Evolutionary conservation across 2,888 invertebrate genomes (phyloP), one percentile per base, ranked within the genome.

Genomic region (Teleogryllus oceanicus): DNA sequence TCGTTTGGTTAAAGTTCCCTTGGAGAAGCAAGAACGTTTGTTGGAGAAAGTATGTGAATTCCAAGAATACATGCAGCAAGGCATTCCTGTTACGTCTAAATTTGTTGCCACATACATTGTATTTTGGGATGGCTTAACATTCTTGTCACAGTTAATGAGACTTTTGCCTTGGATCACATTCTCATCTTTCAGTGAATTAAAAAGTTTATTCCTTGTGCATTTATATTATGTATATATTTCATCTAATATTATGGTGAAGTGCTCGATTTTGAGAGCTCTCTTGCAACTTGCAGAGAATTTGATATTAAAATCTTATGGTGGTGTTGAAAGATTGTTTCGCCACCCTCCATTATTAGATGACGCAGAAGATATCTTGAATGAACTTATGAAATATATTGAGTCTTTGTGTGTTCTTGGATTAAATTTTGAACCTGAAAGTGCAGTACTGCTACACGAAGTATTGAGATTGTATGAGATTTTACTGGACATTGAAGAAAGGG

Each of bases 311-410:
- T 18, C 62, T 5, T 18, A 18, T 5, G 4, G 16, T 18, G 62
- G 12, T n/a, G n/a, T 18, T 5, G n/a, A 62, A 13, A 13, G n/a
- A 8, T 16, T 62, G n/a, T 62, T 62, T 12, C n/a, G 4, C 16
- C n/a, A 62, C 5, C n/a, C 62, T 18, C 62, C 62, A 1, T 18
- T 18, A 16, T 4, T n/a, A 62, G 62, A n/a, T n/a, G n/a, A n/a
- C n/a, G n/a, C n/a, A n/a, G n/a, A n/a, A n/a, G n/a, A 62, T n/a
- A 62, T 62, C 62, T 62, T 62, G 62, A 62, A 62, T 18, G n/a
- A 62, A 62, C 16, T 62, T 62, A 13, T 62, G 13, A n/a, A 62
- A 12, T 62, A 62, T 62, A n/a, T 62, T 13, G 5, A 62, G 13
- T 18, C 13, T 62, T 62, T 62, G 8, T n/a, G n/a, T n/a, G n/a